A percentile compares a stretch with the other conserved stretches of the same genome.
phyloP scores from a whole-genome alignment of 1,140 invertebrate species.

The Physella acuta region DNA sequence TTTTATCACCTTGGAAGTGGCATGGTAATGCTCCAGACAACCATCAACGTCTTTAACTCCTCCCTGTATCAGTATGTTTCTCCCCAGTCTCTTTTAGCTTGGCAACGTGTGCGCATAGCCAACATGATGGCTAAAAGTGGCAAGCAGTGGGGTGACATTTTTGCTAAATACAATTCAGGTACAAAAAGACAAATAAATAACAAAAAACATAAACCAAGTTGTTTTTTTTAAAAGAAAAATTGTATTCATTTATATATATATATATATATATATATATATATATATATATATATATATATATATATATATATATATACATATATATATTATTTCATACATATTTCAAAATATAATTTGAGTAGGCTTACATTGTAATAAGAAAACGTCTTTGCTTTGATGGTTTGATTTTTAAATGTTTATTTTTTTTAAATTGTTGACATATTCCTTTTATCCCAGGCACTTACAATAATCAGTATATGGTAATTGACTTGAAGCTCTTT shows the following conservation, averaged over 20 bases:
- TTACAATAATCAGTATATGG: constrained; percentile 61
- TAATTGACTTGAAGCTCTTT: constrained; percentile 55
- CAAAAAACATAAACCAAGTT: too few relatives aligned
- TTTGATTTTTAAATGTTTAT: too few relatives aligned
- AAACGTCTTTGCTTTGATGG: too few relatives aligned
- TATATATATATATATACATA: too few relatives aligned
- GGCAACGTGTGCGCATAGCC: constrained; percentile 54
- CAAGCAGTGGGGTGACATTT: constrained; percentile 49
- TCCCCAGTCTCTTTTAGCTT: constrained; percentile 49
- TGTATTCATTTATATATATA: too few relatives aligned
- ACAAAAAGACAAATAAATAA: too few relatives aligned
- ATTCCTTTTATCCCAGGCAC: constrained; percentile 43
- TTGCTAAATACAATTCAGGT: constrained; percentile 54
- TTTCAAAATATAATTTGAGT: too few relatives aligned
- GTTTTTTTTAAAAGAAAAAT: too few relatives aligned
- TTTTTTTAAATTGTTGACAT: background rate
- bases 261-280: too few relatives aligned
- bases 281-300: too few relatives aligned
- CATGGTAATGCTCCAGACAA: constrained; percentile 57
- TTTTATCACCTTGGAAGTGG: constrained; percentile 54
- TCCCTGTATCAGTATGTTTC: constrained; percentile 45
- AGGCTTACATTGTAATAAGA: too few relatives aligned
- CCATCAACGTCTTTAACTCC: constrained; percentile 54
- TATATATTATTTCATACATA: too few relatives aligned
- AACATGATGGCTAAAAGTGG: constrained; percentile 54